Conservation (phyloP, 2,797 vertebrate species). For the Tragopan temminckii region DNA sequence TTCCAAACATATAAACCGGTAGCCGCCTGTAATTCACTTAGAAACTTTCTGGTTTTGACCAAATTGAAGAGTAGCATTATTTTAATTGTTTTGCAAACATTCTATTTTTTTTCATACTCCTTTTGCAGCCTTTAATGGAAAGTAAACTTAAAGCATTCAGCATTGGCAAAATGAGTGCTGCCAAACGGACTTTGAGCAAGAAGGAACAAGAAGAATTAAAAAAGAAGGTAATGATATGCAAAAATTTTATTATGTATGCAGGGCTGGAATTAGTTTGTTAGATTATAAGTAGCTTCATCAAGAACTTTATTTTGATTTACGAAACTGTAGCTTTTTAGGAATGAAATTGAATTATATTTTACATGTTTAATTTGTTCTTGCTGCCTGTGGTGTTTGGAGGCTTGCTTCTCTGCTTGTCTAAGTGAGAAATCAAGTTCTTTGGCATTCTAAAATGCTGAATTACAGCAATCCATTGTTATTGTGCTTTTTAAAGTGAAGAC, state of each 20-base stretch:
- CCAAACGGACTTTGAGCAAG: conserved; percentile 96
- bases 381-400: neutral
- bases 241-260: neutral
- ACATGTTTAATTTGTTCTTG: neutral
- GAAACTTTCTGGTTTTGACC: neutral
- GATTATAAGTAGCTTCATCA: neutral
- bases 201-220: conserved; percentile 98
- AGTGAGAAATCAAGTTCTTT: neutral
- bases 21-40: neutral
- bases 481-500: neutral
- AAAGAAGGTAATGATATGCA: conserved; percentile 90
- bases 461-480: neutral
- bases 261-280: neutral
- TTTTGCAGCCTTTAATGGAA: conserved; percentile 91
- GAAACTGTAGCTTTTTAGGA: neutral
- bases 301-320: neutral
- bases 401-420: neutral
- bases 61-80: neutral
- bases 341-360: neutral
- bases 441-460: neutral
- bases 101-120: conserved; percentile 52
- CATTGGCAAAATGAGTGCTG: conserved; percentile 97
- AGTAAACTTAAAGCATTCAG: conserved; percentile 98
- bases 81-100: conserved; percentile 5
- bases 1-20: neutral